Conservation (phyloP, 2,113 vertebrate genomes). For the Acanthisitta chloris region DNA sequence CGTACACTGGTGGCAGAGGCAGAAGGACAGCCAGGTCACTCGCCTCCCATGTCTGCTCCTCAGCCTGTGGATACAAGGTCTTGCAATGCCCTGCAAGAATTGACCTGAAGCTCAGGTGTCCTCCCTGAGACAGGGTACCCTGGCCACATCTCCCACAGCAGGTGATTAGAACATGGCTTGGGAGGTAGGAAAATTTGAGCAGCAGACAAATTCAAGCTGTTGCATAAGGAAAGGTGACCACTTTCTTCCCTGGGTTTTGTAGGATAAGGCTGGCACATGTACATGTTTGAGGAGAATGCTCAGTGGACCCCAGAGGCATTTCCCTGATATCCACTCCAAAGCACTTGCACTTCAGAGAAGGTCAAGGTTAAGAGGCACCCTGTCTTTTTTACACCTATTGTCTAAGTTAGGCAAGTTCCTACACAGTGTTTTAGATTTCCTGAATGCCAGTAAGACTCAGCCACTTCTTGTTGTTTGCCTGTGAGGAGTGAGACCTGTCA, state of each 20-base stretch:
- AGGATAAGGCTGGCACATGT: not conserved
- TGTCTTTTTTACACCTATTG: not conserved
- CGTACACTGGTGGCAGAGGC: not conserved
- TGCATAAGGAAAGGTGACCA: not conserved
- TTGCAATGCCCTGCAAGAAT: not conserved
- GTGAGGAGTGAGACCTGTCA: not conserved
- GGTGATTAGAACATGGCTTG: not conserved
- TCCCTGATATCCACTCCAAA: not conserved
- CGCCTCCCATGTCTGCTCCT: not conserved
- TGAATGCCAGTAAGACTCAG: not conserved
- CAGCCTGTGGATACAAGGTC: not conserved
- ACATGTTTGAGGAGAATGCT: not conserved
- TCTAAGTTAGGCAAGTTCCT: not conserved
- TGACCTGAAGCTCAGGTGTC: not conserved
- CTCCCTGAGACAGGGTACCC: not conserved
- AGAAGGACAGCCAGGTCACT: not conserved
- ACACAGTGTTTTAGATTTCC: not conserved
- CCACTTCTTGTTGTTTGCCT: accelerated
- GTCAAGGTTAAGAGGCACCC: not conserved
- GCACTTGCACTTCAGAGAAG: not conserved
- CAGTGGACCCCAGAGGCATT: not conserved
- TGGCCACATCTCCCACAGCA: not conserved
- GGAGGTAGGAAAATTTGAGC: not conserved
- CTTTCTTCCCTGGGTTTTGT: not conserved
- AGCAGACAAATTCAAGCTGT: not conserved